These are phyloP conservation scores for Rhagophthalmus giganteus DNA, from an alignment of 2,888 invertebrate species.

Conservation along the genomic window DNA sequence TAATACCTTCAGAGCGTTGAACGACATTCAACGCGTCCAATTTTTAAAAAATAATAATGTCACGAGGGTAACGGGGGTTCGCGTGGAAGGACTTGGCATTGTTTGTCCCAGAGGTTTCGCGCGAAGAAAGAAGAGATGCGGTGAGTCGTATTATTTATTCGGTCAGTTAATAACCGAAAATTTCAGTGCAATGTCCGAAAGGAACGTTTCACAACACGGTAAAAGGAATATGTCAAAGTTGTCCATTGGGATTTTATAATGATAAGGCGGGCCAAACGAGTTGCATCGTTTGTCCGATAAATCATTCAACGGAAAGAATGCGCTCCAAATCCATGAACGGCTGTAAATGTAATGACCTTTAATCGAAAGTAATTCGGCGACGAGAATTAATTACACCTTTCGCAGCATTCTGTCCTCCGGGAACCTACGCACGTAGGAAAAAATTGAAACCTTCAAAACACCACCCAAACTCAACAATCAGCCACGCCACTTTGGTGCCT, in stretches of 20 bases:
- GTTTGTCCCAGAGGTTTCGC: conserved; percentile 61
- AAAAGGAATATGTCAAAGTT: conserved; percentile 61
- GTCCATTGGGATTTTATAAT: conserved; percentile 64
- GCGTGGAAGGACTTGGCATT: conserved; percentile 35
- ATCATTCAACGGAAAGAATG: conserved; percentile 61
- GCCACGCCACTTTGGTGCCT: conserved; percentile 59
- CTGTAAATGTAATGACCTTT: conserved; percentile 65
- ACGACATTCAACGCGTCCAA: conserved; percentile 24
- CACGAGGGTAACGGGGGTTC: conserved; percentile 15
- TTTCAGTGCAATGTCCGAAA: conserved; percentile 63
- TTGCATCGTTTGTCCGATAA: conserved; percentile 62
- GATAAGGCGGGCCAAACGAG: conserved; percentile 58
- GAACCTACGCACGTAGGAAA: conserved; percentile 55
- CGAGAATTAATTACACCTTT: too few relatives aligned
- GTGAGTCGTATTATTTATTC: conserved; percentile 50
- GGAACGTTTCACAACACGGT: conserved; percentile 66
- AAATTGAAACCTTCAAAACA: conserved; percentile 42
- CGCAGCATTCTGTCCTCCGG: conserved; percentile 63
- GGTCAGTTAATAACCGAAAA: neutral
- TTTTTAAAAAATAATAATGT: conserved; percentile 27
- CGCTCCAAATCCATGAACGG: conserved; percentile 56
- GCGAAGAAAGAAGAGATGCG: conserved; percentile 59
- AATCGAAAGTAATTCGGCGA: too few relatives aligned
- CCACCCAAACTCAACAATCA: conserved; percentile 40
- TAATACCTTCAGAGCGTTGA: neutral